Evolutionary conservation across 2,797 vertebrate species (phyloP), one percentile per base, ranked within the genome.

Genomic region (Borostomias antarcticus): DNA sequence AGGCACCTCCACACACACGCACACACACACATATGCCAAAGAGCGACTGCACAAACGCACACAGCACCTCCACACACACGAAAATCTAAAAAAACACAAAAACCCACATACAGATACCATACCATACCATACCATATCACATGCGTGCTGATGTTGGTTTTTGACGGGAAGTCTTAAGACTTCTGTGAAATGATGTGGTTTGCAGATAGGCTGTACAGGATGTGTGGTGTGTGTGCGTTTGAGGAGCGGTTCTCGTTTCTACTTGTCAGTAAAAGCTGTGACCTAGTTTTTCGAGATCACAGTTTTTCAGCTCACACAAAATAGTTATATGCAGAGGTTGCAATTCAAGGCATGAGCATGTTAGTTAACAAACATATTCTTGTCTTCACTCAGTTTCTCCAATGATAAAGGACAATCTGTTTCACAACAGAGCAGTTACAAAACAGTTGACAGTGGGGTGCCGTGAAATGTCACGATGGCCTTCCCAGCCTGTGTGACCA

Each of bases 11-110:
- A 51, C 56, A 37, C 64, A 59, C 56, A 52, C 30, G 37, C 32
- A 58, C 53, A 58, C 43, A 51, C 54, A 58, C 54, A 54, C 15
- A 56, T 19, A 47, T 5, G 33, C 62, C 26, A n/a, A n/a, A n/a
- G n/a, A n/a, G n/a, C n/a, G n/a, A n/a, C n/a, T 33, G 23, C 62
- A 62, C 43, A 30, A 26, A 62, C 37, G 15, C 19, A 40, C 25
- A 54, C 15, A 56, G n/a, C 26, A 23, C 33, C 35, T 11, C 53
- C 23, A 28, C 33, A 19, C 37, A 35, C 50, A 70, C 2, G 13
- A 33, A 40, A 2, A 60, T 58, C 37, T n/a, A 58, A n/a, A 25
- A 7, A 60, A 35, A 47, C 33, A 53, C 15, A 61, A 9, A 62
- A 23, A 61, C n/a, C 6, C 26, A 40, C 32, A 54, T 15, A 54